A percentile compares a stretch with the other conserved stretches of the same genome.
phyloP scores from a whole-genome alignment of 1,140 invertebrate species.

The Odontomachus brunneus region DNA sequence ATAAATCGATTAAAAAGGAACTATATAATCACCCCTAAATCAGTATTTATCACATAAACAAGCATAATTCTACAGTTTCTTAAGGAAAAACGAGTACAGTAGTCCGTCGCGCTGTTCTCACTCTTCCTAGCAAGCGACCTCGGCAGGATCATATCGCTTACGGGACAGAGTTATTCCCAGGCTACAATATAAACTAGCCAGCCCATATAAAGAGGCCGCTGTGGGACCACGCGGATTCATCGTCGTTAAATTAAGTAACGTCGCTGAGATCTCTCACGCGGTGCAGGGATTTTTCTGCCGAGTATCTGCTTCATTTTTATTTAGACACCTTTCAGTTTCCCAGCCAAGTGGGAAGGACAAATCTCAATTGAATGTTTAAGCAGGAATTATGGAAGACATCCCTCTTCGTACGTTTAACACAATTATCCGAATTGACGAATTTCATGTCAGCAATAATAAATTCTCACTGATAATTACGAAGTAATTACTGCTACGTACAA shows the following conservation, averaged over 20 bases:
- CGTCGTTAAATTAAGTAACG: slow-evolving; percentile 67
- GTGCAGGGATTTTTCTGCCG: slow-evolving; percentile 11
- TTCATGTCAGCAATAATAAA: neutral
- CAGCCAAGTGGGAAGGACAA: slow-evolving; percentile 15
- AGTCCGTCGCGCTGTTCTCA: neutral
- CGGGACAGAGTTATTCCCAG: slow-evolving; percentile 35
- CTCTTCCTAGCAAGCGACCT: neutral
- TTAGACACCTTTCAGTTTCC: slow-evolving; percentile 24
- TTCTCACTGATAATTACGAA: neutral
- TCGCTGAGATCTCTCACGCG: slow-evolving; percentile 29
- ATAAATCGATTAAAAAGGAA: too few relatives aligned
- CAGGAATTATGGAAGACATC: neutral
- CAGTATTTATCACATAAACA: too few relatives aligned
- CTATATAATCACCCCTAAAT: too few relatives aligned
- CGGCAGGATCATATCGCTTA: slow-evolving; percentile 44
- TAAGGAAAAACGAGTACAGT: too few relatives aligned
- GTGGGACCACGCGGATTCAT: slow-evolving; percentile 63
- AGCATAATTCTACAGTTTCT: too few relatives aligned
- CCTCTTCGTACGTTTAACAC: neutral
- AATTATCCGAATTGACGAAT: neutral
- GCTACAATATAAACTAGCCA: slow-evolving; percentile 38
- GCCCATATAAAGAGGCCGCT: slow-evolving; percentile 41
- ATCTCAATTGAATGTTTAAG: slow-evolving; percentile 42
- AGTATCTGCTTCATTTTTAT: slow-evolving; percentile 37
- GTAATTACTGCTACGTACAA: neutral